Conservation (phyloP, 2,888 invertebrate species). For the Leptopilina myrica region DNA sequence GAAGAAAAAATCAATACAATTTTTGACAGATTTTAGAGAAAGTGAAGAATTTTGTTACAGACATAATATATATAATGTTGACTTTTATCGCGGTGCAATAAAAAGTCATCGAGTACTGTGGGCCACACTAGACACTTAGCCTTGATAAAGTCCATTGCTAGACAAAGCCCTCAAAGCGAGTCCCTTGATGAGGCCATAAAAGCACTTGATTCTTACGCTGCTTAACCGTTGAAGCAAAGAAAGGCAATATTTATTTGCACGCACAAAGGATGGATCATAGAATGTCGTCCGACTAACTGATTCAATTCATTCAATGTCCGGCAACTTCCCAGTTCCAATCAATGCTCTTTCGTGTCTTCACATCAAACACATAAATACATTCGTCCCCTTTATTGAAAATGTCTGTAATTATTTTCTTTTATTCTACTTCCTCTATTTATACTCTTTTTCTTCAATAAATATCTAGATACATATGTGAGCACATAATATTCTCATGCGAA, state of each 20-base stretch:
- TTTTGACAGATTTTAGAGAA: neutral
- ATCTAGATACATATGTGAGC: no score
- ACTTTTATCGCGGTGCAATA: slow-evolving; percentile 27
- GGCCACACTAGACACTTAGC: slow-evolving; percentile 73
- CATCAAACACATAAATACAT: slow-evolving; percentile 1
- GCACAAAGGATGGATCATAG: slow-evolving; percentile 75
- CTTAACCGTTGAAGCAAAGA: slow-evolving; percentile 67
- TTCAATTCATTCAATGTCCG: slow-evolving; percentile 75
- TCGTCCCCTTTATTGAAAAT: slow-evolving; percentile 9
- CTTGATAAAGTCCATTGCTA: slow-evolving; percentile 67
- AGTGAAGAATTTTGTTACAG: neutral
- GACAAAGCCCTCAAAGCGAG: slow-evolving; percentile 70
- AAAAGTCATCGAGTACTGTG: slow-evolving; percentile 60
- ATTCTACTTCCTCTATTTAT: slow-evolving; percentile 4
- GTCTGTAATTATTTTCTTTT: slow-evolving; percentile 4
- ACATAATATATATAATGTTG: neutral
- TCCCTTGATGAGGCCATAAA: slow-evolving; percentile 68
- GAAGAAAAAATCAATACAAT: no score
- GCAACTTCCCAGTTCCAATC: slow-evolving; percentile 63
- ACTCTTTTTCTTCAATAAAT: neutral
- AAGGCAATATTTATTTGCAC: slow-evolving; percentile 75
- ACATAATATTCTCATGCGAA: no score
- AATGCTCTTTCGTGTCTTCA: slow-evolving; percentile 28
- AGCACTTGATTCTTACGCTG: slow-evolving; percentile 69
- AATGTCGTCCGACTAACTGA: slow-evolving; percentile 74